Evolutionary conservation across 2,113 vertebrate species (phyloP).

Genomic region (Corythornis vintsioides): DNA sequence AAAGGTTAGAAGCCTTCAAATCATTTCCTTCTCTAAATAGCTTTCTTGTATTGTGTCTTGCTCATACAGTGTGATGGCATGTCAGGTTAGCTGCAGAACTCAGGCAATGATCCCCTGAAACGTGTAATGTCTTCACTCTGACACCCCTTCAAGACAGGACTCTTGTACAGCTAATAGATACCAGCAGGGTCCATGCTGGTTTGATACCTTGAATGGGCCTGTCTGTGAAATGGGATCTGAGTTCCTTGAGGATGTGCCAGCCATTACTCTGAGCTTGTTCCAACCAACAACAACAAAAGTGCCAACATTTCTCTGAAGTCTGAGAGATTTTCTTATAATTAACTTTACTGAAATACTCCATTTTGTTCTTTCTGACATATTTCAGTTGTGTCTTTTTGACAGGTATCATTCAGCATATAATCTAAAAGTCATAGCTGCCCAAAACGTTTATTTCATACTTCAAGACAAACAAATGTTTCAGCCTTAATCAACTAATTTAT

Average conservation of each 20-base stretch:
- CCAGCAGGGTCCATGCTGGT: fast-evolving
- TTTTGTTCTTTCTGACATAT: background rate
- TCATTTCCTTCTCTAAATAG: background rate
- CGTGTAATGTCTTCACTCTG: background rate
- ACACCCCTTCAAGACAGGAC: background rate
- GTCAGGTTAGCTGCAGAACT: background rate
- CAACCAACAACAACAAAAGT: background rate
- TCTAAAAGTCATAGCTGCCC: background rate
- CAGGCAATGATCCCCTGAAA: background rate
- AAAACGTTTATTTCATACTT: background rate
- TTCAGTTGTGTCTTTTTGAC: background rate
- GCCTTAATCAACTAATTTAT: background rate
- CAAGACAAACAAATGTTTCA: background rate
- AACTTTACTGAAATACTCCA: background rate
- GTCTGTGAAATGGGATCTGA: background rate
- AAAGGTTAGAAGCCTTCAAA: background rate
- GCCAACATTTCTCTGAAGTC: background rate
- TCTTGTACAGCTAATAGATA: background rate
- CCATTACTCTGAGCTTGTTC: background rate
- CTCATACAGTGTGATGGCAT: background rate
- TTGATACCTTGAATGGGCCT: background rate
- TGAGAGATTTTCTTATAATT: background rate
- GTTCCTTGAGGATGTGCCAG: background rate
- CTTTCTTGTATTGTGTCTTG: background rate
- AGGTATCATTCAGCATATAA: background rate